Conservation (phyloP, 1,140 invertebrate species). For the Zaprionus africanus region DNA sequence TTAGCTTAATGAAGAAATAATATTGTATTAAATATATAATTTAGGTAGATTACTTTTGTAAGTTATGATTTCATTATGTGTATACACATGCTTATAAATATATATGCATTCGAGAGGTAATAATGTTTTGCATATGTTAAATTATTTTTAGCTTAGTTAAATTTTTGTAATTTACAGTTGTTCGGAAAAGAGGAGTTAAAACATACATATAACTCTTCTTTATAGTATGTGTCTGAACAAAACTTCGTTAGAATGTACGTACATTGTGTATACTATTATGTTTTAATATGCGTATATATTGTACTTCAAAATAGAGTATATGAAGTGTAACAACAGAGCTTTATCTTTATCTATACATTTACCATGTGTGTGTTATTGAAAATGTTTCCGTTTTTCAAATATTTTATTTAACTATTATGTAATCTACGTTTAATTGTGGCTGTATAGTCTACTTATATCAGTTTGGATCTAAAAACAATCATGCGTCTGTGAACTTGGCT, state of each 20-base stretch:
- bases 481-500: slow-evolving; percentile 46
- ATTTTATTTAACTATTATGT: not conserved
- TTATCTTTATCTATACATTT: not conserved
- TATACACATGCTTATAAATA: slow-evolving; percentile 6
- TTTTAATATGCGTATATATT: not conserved
- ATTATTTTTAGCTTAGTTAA: not conserved
- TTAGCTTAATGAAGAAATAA: not conserved
- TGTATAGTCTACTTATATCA: not conserved
- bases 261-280: slow-evolving; percentile 1
- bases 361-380: not conserved
- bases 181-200: not conserved
- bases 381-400: not conserved
- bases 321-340: not conserved
- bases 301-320: not conserved
- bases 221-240: not conserved
- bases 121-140: slow-evolving; percentile 19
- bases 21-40: not conserved
- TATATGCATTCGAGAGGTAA: slow-evolving; percentile 30
- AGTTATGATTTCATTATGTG: slow-evolving; percentile 1
- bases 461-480: not conserved
- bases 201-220: not conserved
- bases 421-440: not conserved
- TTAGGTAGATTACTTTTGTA: not conserved
- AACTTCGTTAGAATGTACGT: slow-evolving; percentile 2
- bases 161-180: not conserved